Base-by-base conservation (phyloP, 2,888 invertebrate species). In the Entomobrya proxima region DNA sequence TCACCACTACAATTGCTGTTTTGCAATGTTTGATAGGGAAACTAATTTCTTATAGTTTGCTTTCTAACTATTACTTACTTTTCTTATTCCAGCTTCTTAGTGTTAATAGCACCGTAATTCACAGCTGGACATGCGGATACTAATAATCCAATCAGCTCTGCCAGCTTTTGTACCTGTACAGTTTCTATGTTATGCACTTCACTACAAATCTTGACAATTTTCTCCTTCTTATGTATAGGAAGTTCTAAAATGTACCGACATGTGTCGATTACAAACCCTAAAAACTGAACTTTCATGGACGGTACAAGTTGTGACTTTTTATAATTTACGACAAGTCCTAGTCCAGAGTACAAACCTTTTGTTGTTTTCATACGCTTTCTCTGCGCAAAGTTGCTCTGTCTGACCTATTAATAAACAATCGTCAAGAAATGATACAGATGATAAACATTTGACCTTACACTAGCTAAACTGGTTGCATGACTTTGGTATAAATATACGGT, bases 401-500 rank as follows among this genome's bases (percentile, higher is more conserved):
- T 52, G 5, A 11, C 67, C 67, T 2, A 79, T 24, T 18, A 79
- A 37, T 47, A 86, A 52, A 52, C 72, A 13, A 58, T 86, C 86
- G n/a, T 86, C 84, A 15, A 86, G 27, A 61, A 72, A 86, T 30
- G 77, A 74, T 6, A 52, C 52, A 11, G 24, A 82, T 58, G 11
- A 55, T 24, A 35, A 40, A 13, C 87, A 2, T 75, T 15, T 40
- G 11, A 6, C 50, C 85, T 76, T 15, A 85, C 55, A 18, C 7
- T 7, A 24, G n/a, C 50, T 24, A 21, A 35, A 78, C 47, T 35
- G 85, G 85, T 21, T 67, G 67, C 52, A 85, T 47, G 0, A 87
- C 3, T 67, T 87, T 87, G 35, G 87, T 82, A 44, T 81, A 87
- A 37, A 77, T 37, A n/a, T 52, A n/a, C 2, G 87, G 87, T 37